Base-by-base conservation (phyloP, 2,113 vertebrate genomes). In the Amia ocellicauda region DNA sequence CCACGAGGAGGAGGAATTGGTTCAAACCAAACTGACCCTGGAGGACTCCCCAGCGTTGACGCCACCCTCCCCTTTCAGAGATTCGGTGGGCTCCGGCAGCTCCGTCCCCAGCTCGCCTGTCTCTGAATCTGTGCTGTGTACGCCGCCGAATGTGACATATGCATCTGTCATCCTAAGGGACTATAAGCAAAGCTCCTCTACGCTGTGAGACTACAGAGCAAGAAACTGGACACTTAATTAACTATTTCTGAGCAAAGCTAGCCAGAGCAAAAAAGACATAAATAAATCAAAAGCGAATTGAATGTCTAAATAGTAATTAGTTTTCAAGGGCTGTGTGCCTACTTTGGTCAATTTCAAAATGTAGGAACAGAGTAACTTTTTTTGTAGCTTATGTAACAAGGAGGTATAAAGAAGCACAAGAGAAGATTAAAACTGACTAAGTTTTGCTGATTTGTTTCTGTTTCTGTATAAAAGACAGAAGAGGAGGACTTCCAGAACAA, bases 151-250 rank as follows among this genome's bases (percentile, higher is more conserved):
- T 59, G 83, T 89, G 41, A 80, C 85, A 84, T 98, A 96, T 53
- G 88, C 91, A 79, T 90, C 94, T 17, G 86, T 91, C 80, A 88
- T 94, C 62, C 83, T 96, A 74, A 86, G 78, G 63, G 93, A 97
- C 89, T 96, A 90, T 42, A 95, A 92, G 80, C 96, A 99, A 80
- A 98, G 92, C 85, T 98, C 96, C 0, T 99, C 96, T 57, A 98
- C 97, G 71, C 91, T 99, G 87, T 99, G 92, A 91, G 81, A 76
- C 79, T 69, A 65, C 69, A 11, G 29, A 1, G 65, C n/a, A 22
- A 49, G n/a, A 45, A n/a, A 16, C 42, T 14, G 11, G 17, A n/a
- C 17, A 22, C 5, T 26, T 19, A n/a, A 47, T 17, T 13, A 36
- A 43, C 54, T 54, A 68, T n/a, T 36, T 65, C 55, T 13, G 64